Evolutionary conservation across 2,888 invertebrate genomes (phyloP).

Genomic region (Ramazzottius varieornatus): DNA sequence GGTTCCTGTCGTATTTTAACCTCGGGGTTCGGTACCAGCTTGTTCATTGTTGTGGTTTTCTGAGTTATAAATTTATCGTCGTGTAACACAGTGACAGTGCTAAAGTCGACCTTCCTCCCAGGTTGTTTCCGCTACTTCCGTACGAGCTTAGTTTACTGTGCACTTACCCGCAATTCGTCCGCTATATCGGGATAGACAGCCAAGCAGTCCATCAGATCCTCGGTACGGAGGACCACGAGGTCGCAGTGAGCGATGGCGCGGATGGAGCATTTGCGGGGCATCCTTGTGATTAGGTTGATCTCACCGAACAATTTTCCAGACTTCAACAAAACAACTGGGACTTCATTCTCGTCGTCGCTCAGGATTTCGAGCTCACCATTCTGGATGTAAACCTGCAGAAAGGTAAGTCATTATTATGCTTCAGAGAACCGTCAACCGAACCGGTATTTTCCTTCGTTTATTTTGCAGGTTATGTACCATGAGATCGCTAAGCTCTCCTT

Average conservation of each 20-base stretch:
- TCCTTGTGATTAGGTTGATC: conserved; percentile 9
- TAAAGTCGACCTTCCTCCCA: not conserved
- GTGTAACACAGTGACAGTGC: not conserved
- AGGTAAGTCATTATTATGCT: too few relatives aligned
- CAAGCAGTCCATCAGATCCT: not conserved
- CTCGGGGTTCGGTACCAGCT: not conserved
- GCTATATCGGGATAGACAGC: not conserved
- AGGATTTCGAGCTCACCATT: conserved; percentile 10
- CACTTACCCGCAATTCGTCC: not conserved
- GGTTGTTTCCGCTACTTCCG: not conserved
- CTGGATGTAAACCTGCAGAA: conserved; percentile 10
- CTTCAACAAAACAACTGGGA: conserved; percentile 8
- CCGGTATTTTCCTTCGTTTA: too few relatives aligned
- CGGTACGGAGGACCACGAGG: conserved; percentile 9
- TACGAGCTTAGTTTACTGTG: not conserved
- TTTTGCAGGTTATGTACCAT: too few relatives aligned
- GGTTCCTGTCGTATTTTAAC: not conserved
- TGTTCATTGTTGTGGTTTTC: not conserved
- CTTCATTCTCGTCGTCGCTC: conserved; percentile 10
- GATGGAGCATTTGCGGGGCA: conserved; percentile 10
- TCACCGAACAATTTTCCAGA: conserved; percentile 10
- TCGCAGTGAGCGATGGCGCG: conserved; percentile 11
- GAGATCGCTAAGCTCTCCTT: conserved; percentile 9
- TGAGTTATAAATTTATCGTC: too few relatives aligned
- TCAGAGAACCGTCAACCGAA: too few relatives aligned